These are phyloP conservation scores for Girardinichthys multiradiatus DNA, from an alignment of 2,113 vertebrate genomes.

Conservation along the genomic window DNA sequence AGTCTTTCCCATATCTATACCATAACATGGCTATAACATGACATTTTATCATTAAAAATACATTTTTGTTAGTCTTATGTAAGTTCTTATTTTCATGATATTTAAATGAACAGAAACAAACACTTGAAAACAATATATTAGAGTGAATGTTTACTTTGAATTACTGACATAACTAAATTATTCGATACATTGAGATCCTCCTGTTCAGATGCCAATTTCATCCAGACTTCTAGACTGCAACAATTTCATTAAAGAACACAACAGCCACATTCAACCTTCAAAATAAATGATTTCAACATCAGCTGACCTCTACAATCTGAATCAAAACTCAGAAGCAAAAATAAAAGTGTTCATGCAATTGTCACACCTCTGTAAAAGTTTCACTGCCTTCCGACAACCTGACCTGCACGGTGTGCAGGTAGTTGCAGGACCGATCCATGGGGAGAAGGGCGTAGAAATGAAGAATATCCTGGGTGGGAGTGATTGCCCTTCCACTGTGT, in stretches of 20 bases:
- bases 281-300: slow-evolving; percentile 49
- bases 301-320: slow-evolving; percentile 62
- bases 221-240: slow-evolving; percentile 43
- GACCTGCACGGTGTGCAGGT: slow-evolving; percentile 55
- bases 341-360: slow-evolving; percentile 54
- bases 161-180: too few species aligned
- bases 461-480: slow-evolving; percentile 56
- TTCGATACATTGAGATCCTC: too few species aligned
- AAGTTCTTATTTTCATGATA: too few species aligned
- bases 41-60: too few species aligned
- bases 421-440: slow-evolving; percentile 39
- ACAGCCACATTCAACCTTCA: slow-evolving; percentile 41
- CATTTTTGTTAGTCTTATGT: too few species aligned
- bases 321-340: slow-evolving; percentile 57
- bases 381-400: slow-evolving; percentile 55
- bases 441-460: slow-evolving; percentile 48
- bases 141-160: too few species aligned
- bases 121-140: too few species aligned
- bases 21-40: too few species aligned
- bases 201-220: slow-evolving; percentile 19
- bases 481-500: slow-evolving; percentile 55
- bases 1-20: too few species aligned
- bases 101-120: too few species aligned
- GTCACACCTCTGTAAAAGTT: slow-evolving; percentile 41
- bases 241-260: slow-evolving; percentile 47